Evolutionary conservation across 2,888 invertebrate species (phyloP).

Genomic region (Tipula unca): DNA sequence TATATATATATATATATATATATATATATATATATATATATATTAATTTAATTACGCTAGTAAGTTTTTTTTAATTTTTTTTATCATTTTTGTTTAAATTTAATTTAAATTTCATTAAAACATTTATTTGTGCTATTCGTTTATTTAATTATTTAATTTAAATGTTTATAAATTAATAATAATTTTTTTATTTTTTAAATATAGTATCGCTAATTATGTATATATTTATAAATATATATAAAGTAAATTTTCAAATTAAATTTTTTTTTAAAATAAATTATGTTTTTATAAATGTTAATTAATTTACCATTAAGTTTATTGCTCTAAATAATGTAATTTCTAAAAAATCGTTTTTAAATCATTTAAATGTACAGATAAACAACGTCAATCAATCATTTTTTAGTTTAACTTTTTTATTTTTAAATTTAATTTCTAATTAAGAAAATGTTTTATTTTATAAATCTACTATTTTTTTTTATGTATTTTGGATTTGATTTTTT

Average conservation of each 20-base stretch:
- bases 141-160: slow-evolving; percentile 2
- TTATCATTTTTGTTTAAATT: slow-evolving; percentile 2
- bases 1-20: neutral
- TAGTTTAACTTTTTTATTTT: neutral
- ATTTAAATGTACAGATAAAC: slow-evolving; percentile 14
- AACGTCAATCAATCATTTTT: slow-evolving; percentile 16
- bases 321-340: slow-evolving; percentile 17
- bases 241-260: neutral
- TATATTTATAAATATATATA: neutral
- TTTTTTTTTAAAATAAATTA: neutral
- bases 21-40: neutral
- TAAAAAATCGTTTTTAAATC: slow-evolving; percentile 16
- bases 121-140: slow-evolving; percentile 16
- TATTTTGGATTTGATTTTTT: neutral
- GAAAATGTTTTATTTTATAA: neutral
- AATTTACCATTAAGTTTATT: slow-evolving; percentile 16
- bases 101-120: neutral
- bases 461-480: slow-evolving; percentile 15
- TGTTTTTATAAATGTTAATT: slow-evolving; percentile 14
- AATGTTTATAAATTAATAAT: slow-evolving; percentile 19
- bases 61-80: neutral
- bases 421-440: slow-evolving; percentile 14
- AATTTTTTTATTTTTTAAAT: slow-evolving; percentile 9
- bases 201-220: slow-evolving; percentile 18
- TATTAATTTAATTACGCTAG: neutral